phyloP scores from a whole-genome alignment of 2,888 invertebrate species.

The Lepidocyrtinus sp. region DNA sequence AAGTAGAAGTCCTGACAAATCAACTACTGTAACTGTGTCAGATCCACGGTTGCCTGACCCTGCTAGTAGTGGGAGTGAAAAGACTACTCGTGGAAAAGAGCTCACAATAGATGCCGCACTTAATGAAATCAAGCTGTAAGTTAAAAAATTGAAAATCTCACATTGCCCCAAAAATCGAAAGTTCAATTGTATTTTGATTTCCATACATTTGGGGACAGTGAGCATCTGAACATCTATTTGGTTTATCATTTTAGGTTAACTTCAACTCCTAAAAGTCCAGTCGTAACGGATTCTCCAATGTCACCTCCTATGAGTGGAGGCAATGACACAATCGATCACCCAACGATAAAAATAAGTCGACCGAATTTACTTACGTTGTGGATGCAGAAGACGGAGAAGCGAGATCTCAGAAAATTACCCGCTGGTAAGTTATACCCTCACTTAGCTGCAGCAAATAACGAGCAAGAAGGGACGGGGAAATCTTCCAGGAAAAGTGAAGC shows the following conservation, averaged over 20 bases:
- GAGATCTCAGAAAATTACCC: constrained; percentile 53
- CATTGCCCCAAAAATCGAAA: constrained; percentile 6
- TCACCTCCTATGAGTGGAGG: constrained; percentile 78
- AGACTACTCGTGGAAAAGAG: constrained; percentile 72
- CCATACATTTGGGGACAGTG: too few species aligned
- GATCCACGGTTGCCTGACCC: constrained; percentile 43
- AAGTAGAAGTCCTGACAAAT: constrained; percentile 75
- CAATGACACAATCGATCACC: constrained; percentile 25
- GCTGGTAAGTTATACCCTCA: constrained; percentile 66
- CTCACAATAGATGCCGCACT: constrained; percentile 43
- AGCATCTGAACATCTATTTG: too few species aligned
- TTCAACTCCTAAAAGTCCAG: constrained; percentile 70
- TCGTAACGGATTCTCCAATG: constrained; percentile 89
- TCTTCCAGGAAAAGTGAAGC: constrained; percentile 32
- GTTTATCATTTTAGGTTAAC: constrained; percentile 15
- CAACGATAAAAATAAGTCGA: constrained; percentile 18
- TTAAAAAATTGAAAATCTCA: neutral
- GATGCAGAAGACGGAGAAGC: constrained; percentile 66
- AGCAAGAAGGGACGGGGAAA: constrained; percentile 40
- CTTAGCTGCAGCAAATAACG: constrained; percentile 44
- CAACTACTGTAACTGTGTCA: constrained; percentile 73
- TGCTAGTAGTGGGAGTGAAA: constrained; percentile 73
- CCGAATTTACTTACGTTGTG: constrained; percentile 59
- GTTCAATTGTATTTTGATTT: too few species aligned
- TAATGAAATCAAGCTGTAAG: constrained; percentile 50